Base-by-base conservation (phyloP, 2,113 vertebrate genomes). In the Odontophorus gujanensis region DNA sequence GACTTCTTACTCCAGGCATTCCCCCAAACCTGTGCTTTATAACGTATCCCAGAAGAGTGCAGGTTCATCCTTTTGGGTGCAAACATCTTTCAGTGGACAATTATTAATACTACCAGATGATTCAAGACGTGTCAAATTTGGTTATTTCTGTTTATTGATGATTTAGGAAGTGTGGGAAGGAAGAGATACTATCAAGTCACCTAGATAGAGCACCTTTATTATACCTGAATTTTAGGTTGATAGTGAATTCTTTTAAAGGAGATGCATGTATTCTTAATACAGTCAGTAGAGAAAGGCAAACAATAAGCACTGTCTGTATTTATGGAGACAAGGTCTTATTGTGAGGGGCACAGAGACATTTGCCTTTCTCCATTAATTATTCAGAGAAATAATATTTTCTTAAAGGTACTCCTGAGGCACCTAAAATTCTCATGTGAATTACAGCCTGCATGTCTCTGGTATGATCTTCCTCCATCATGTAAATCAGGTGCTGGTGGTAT, bases 361-460 rank as follows among this genome's bases (percentile, higher is more conserved):
- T 65, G 30, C 58, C 20, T 80, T 13, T 87, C 50, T 81, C 68
- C 11, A 59, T 20, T 14, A 50, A 28, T 2, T 66, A 32, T 19
- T 63, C 67, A 96, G 47, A 90, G 32, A 90, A 91, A 83, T 21
- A 76, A 13, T 50, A 34, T 68, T 92, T 91, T 83, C 42, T 53
- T 1, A n/a, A 57, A 81, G 3, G 53, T 85, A 81, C 7, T 65
- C 47, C 67, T 51, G 42, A 86, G 30, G 38, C 16, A 78, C 9
- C 57, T 71, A 67, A 77, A 95, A 61, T 75, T 90, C 25, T 78
- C n/a, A 7, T 55, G 19, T 16, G 34, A 90, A 83, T 78, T 61
- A 50, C 12, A 67, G 32, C 26, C 25, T 75, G 5, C 1, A 0
- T 51, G 28, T n/a, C 10, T n/a, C 32, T 17, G 22, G 4, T 63